Conservation (phyloP, 2,888 invertebrate species). For the Melieria crassipennis region DNA sequence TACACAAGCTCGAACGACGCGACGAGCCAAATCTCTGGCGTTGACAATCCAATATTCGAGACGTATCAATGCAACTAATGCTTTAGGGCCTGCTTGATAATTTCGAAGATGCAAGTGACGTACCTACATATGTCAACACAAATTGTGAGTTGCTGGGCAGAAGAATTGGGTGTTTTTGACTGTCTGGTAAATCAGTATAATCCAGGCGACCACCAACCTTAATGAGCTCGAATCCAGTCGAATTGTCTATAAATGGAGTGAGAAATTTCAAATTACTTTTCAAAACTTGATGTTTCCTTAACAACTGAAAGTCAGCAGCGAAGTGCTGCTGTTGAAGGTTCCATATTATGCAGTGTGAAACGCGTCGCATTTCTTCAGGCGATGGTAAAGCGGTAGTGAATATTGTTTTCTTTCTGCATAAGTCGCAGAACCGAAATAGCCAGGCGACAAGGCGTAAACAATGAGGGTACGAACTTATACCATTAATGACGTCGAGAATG, state of each 20-base stretch:
- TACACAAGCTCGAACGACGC: constrained; percentile 20
- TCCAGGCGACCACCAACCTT: constrained; percentile 36
- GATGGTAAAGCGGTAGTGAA: not conserved
- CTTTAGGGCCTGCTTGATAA: constrained; percentile 38
- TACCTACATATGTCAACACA: constrained; percentile 26
- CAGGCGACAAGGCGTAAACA: constrained; percentile 13
- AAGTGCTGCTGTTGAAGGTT: constrained; percentile 2
- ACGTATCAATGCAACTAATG: constrained; percentile 30
- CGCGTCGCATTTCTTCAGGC: constrained; percentile 11
- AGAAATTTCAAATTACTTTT: constrained; percentile 14
- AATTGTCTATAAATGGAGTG: constrained; percentile 29
- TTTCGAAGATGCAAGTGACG: constrained; percentile 34
- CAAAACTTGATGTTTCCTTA: constrained; percentile 1
- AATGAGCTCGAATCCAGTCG: constrained; percentile 27
- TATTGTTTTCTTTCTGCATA: not conserved
- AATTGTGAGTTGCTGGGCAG: constrained; percentile 28
- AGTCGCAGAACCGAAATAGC: constrained; percentile 1
- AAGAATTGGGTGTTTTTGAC: constrained; percentile 26
- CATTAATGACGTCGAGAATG: not conserved
- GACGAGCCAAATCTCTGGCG: constrained; percentile 32
- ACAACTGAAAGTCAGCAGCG: constrained; percentile 9
- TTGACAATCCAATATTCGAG: constrained; percentile 38
- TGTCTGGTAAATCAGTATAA: constrained; percentile 19
- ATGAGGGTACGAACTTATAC: constrained; percentile 5
- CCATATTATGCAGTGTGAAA: constrained; percentile 10